Percentiles rank a stretch among this genome's conserved stretches.
These are phyloP conservation scores for Patella caerulea DNA, from an alignment of 2,888 invertebrate genomes.

Conservation along the genomic window DNA sequence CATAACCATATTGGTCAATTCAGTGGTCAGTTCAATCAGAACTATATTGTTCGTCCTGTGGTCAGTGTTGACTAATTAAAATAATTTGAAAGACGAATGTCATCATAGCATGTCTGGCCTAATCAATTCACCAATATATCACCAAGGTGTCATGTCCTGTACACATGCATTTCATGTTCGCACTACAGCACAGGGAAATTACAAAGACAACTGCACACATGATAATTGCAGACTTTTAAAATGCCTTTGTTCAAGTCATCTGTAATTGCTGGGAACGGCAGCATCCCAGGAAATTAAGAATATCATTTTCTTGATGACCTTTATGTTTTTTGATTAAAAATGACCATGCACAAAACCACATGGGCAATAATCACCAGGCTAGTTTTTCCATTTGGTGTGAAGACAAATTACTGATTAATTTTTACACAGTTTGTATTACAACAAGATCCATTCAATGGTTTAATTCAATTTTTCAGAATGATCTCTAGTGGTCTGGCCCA, in stretches of 20 bases:
- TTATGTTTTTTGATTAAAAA: too few relatives aligned
- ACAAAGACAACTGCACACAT: background rate
- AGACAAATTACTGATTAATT: too few relatives aligned
- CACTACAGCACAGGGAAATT: background rate
- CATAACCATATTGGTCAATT: background rate
- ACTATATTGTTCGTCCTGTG: background rate
- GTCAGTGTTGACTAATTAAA: background rate
- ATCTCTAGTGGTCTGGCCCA: too few relatives aligned
- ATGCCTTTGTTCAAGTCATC: background rate
- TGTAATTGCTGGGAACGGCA: too few relatives aligned
- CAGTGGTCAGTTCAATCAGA: background rate
- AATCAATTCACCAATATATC: background rate
- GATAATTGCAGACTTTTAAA: background rate
- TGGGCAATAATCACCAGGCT: too few relatives aligned
- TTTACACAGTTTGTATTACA: too few relatives aligned
- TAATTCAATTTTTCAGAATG: too few relatives aligned
- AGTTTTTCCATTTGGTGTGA: too few relatives aligned
- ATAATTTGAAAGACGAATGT: background rate
- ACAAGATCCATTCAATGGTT: too few relatives aligned
- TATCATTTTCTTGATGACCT: background rate
- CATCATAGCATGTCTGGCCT: background rate
- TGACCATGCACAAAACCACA: too few relatives aligned
- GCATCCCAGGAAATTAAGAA: background rate
- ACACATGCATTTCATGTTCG: slow-evolving; percentile 2
- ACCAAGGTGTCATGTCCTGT: background rate